These are phyloP conservation scores for Triplophysa dalaica DNA, from an alignment of 2,113 vertebrate genomes.

Conservation along the genomic window DNA sequence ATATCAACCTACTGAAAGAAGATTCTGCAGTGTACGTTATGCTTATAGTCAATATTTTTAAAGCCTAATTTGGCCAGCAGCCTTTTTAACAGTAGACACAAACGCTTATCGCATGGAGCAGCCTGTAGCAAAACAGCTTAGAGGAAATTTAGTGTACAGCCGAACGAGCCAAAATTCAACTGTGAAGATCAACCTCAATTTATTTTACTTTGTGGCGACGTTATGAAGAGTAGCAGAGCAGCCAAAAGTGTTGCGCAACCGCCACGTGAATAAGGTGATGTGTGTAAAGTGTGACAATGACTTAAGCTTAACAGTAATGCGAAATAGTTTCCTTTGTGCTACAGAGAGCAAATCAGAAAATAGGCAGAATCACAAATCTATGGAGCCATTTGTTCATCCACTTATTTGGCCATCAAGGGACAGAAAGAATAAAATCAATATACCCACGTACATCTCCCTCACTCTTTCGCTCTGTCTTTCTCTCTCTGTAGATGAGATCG, in stretches of 20 bases:
- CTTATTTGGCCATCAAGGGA: slow-evolving; percentile 50
- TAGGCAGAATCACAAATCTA: slow-evolving; percentile 50
- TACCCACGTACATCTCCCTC: slow-evolving; percentile 17
- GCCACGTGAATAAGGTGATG: neutral
- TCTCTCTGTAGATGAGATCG: slow-evolving; percentile 80
- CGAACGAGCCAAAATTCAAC: slow-evolving; percentile 32
- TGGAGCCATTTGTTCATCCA: slow-evolving; percentile 51
- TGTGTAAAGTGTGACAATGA: slow-evolving; percentile 30
- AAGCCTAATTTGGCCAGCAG: slow-evolving; percentile 33
- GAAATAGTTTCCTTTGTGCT: slow-evolving; percentile 41
- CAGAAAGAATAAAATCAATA: slow-evolving; percentile 49
- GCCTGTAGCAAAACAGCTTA: slow-evolving; percentile 38
- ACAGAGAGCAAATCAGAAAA: slow-evolving; percentile 35
- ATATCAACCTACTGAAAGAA: neutral
- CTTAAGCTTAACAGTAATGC: slow-evolving; percentile 39
- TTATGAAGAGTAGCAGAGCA: neutral
- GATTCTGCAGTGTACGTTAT: neutral
- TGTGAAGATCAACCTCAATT: slow-evolving; percentile 27
- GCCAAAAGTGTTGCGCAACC: neutral
- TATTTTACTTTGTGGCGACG: slow-evolving; percentile 17
- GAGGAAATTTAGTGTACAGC: slow-evolving; percentile 22
- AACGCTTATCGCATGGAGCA: slow-evolving; percentile 36
- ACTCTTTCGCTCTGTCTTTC: slow-evolving; percentile 28
- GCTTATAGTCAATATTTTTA: slow-evolving; percentile 21
- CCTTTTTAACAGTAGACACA: slow-evolving; percentile 3